A percentile compares a stretch with the other conserved stretches of the same genome.
Conservation (phyloP, 2,113 vertebrate species). For the Hydropotes inermis region DNA sequence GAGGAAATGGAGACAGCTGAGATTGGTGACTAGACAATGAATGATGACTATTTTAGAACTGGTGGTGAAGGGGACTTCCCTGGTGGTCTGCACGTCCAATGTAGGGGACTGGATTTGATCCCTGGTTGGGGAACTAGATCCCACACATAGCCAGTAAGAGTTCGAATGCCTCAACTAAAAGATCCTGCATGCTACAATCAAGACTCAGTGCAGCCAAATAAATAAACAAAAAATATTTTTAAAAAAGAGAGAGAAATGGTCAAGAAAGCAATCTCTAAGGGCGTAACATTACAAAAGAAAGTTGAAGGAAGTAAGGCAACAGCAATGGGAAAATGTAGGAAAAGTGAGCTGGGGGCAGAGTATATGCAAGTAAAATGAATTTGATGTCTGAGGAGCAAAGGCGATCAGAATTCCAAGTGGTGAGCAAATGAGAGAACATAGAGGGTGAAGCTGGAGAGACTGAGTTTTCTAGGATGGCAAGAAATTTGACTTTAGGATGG, state of each 20-base stretch:
- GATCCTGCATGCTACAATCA: background rate
- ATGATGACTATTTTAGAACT: background rate
- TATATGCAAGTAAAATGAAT: background rate
- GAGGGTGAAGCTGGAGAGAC: background rate
- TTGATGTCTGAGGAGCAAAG: background rate
- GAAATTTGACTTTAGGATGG: background rate
- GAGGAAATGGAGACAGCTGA: background rate
- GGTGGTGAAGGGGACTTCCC: background rate
- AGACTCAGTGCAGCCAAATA: background rate
- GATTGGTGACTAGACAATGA: background rate
- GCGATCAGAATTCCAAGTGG: background rate
- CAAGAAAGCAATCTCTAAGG: background rate
- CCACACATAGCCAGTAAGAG: background rate
- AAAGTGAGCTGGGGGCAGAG: background rate
- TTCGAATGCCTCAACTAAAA: background rate
- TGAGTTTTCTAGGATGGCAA: background rate
- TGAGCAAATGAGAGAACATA: background rate
- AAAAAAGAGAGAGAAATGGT: background rate
- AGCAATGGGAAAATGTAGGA: background rate
- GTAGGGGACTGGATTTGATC: background rate
- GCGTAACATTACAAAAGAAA: background rate
- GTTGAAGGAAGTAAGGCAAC: background rate
- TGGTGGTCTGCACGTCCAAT: background rate
- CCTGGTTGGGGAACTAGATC: background rate
- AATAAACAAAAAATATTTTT: background rate